phyloP scores from a whole-genome alignment of 2,888 invertebrate species.

The Leptinotarsa rubiginosa region DNA sequence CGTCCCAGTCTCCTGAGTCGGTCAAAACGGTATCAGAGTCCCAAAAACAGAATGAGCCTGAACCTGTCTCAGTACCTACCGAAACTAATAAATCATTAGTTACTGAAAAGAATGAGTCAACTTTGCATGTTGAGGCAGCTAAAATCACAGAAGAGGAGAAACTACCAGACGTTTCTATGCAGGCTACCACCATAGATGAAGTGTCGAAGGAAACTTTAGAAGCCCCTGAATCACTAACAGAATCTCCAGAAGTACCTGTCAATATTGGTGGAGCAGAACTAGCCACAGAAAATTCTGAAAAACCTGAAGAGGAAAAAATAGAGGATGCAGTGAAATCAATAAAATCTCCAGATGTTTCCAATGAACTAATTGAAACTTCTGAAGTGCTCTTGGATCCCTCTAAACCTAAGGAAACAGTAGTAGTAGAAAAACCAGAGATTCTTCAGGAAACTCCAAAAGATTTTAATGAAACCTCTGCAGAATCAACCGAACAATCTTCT shows the following conservation, averaged over 20 bases:
- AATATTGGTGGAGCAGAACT: too few relatives aligned
- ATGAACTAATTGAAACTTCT: background rate
- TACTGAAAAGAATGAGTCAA: background rate
- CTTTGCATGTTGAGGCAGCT: background rate
- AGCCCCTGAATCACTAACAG: background rate
- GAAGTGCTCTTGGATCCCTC: background rate
- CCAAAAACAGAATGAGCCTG: slow-evolving; percentile 30
- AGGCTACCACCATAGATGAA: background rate
- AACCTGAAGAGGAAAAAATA: background rate
- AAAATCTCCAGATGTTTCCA: background rate
- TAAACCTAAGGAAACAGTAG: background rate
- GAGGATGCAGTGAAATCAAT: background rate
- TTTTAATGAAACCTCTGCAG: background rate
- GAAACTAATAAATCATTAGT: background rate
- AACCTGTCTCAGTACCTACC: slow-evolving; percentile 22
- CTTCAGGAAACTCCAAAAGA: background rate
- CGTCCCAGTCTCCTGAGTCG: background rate
- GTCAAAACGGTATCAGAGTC: slow-evolving; percentile 20
- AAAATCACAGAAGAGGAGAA: background rate
- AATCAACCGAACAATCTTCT: background rate
- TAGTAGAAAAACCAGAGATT: background rate
- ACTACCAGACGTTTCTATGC: background rate
- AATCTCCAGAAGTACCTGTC: background rate
- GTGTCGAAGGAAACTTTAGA: background rate
- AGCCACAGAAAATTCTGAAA: background rate